Base-by-base conservation (phyloP, 2,888 invertebrate genomes). In the Capitulum mitella region DNA sequence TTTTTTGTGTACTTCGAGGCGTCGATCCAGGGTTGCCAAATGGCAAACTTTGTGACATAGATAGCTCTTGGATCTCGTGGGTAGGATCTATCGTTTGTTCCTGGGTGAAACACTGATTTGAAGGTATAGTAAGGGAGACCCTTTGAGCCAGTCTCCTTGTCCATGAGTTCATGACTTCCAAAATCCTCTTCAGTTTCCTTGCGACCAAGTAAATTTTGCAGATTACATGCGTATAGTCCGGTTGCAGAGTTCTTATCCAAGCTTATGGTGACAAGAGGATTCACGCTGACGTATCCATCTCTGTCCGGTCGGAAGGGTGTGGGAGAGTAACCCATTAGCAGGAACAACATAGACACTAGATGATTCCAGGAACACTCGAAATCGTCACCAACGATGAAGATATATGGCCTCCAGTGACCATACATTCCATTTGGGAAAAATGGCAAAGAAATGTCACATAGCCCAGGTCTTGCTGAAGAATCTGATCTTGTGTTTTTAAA, bases 1-100 rank as follows among this genome's bases (percentile, higher is more conserved):
- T 70, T 70, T 26, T 70, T 70, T 12, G 70, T 70, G 26, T 70
- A 70, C 26, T 70, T 70, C 26, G 70, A 8, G 26, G 70, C 70
- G 12, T 70, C 70, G 1, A 70, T 37, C 70, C 70, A 70, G 1
- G 70, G 70, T 26, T 70, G 70, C 70, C 70, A 70, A 16, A 40
- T 70, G 3, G 70, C 22, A 40, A 70, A 40, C 26, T 70, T 70
- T 40, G 70, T 70, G 1, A 70, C 70, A 70, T 26, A 70, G 26
- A 70, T 12, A 19, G 70, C 10, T 10, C 22, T 40, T 37, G 70
- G 70, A 12, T 70, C 70, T 10, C 70, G 37, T 26, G 70, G 70
- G 10, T 37, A 70, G 10, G 40, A 19, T 26, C 3, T 6, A 8
- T 22, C 22, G 26, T 26, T 40, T 26, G 70, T 70, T 10, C 37